Conservation (phyloP, 1,140 invertebrate genomes). For the Bombus sibiricus region DNA sequence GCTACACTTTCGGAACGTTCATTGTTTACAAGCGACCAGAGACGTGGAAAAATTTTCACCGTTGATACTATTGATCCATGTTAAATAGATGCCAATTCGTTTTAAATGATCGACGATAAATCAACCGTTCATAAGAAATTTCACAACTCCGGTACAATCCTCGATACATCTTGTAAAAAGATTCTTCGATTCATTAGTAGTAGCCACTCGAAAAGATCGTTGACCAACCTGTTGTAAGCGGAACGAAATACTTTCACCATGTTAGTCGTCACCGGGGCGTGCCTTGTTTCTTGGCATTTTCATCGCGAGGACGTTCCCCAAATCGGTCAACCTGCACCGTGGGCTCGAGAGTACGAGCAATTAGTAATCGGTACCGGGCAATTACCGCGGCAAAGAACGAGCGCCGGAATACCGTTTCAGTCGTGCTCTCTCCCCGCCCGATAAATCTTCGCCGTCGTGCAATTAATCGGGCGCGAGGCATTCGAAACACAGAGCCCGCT, state of each 20-base stretch:
- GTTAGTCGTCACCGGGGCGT: not conserved
- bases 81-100: too few relatives aligned
- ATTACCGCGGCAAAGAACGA: slow-evolving; percentile 68
- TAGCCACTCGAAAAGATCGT: too few relatives aligned
- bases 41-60: slow-evolving; percentile 18
- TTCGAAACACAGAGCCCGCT: slow-evolving; percentile 68
- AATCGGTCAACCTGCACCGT: not conserved
- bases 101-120: not conserved
- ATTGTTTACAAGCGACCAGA: slow-evolving; percentile 64
- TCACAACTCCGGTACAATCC: not conserved
- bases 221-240: not conserved
- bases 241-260: slow-evolving; percentile 9
- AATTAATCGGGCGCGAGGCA: slow-evolving; percentile 76
- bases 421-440: slow-evolving; percentile 55
- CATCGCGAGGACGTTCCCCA: slow-evolving; percentile 25
- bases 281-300: slow-evolving; percentile 23
- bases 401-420: slow-evolving; percentile 64
- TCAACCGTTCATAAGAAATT: not conserved
- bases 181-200: not conserved
- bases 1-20: slow-evolving; percentile 61
- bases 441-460: slow-evolving; percentile 72
- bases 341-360: slow-evolving; percentile 53
- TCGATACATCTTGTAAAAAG: not conserved
- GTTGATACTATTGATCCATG: not conserved
- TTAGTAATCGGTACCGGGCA: slow-evolving; percentile 71